Evolutionary conservation across 2,888 invertebrate genomes (phyloP), one percentile per base, ranked within the genome.

Genomic region (Clunio marinus): DNA sequence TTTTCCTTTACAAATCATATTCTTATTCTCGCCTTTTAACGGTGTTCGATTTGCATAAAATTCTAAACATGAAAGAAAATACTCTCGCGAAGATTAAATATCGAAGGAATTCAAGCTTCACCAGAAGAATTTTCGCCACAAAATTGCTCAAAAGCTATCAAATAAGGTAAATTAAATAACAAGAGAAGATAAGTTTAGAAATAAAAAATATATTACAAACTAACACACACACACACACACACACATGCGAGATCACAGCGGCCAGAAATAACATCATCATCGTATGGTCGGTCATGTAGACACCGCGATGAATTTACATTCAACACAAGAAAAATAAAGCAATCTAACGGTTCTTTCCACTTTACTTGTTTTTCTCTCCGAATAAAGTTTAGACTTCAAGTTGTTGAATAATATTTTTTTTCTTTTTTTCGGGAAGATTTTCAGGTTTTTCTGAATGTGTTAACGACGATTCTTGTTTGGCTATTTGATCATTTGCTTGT

Each of bases 261-360:
- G 41, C 22, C 51, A 22, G n/a, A n/a, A n/a, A n/a, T n/a, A n/a
- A n/a, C n/a, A n/a, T n/a, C n/a, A n/a, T n/a, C n/a, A n/a, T 5
- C 51, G 41, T 32, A 51, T 27, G 57, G 27, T 57, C 57, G 17
- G 7, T 4, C 45, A 57, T 27, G 57, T 20, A 27, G 27, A 27
- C 57, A 17, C 22, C 65, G 65, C 65, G 65, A 46, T 25, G 55
- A 55, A 66, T 51, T 46, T 66, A 66, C 51, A 66, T 66, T 35
- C 51, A n/a, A n/a, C n/a, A 63, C 45, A 66, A 15, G 10, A 41
- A 25, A 27, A 63, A 24, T 32, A 55, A 55, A 66, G 25, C 28
- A 51, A 35, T 66, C 66, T 66, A 66, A 66, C 66, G 66, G 66
- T 66, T 66, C 66, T 66, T 66, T 51, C 32, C 66, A 51, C 66